These are phyloP conservation scores for Leptopterna dolabrata DNA, from an alignment of 2,888 invertebrate species.

Conservation along the genomic window DNA sequence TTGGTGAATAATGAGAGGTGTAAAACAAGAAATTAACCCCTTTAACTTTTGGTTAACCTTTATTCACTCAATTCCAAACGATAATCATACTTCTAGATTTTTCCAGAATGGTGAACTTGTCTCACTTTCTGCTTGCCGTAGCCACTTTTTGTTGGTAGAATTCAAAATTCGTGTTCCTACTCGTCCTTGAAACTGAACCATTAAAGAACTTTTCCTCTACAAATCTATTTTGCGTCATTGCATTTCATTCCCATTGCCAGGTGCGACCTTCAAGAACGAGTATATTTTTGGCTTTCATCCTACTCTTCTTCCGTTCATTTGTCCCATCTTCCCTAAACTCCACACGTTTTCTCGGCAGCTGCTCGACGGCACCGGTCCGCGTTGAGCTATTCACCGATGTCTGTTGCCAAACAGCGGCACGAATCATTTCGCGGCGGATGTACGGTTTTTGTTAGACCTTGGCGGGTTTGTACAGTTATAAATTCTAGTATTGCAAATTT, in stretches of 20 bases:
- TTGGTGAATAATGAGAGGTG: too few species aligned
- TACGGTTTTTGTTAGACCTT: neutral
- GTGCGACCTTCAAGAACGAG: neutral
- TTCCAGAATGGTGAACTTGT: too few species aligned
- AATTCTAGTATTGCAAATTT: neutral
- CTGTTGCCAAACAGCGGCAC: neutral
- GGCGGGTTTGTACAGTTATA: neutral
- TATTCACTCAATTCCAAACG: too few species aligned
- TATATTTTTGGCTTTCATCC: neutral
- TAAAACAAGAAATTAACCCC: too few species aligned
- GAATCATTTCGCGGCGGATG: neutral
- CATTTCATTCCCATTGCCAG: neutral
- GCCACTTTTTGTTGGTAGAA: too few species aligned
- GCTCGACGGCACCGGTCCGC: neutral
- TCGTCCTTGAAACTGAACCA: too few species aligned
- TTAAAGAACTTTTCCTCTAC: too few species aligned
- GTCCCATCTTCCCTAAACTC: neutral
- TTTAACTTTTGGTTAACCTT: too few species aligned
- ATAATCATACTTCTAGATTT: too few species aligned
- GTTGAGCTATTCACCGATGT: neutral
- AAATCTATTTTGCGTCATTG: neutral
- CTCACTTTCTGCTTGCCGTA: too few species aligned
- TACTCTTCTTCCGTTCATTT: neutral
- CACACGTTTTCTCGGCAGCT: neutral
- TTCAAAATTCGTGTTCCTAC: too few species aligned